phyloP scores from a whole-genome alignment of 2,113 vertebrate genomes.

The Rhadina sibilatrix region DNA sequence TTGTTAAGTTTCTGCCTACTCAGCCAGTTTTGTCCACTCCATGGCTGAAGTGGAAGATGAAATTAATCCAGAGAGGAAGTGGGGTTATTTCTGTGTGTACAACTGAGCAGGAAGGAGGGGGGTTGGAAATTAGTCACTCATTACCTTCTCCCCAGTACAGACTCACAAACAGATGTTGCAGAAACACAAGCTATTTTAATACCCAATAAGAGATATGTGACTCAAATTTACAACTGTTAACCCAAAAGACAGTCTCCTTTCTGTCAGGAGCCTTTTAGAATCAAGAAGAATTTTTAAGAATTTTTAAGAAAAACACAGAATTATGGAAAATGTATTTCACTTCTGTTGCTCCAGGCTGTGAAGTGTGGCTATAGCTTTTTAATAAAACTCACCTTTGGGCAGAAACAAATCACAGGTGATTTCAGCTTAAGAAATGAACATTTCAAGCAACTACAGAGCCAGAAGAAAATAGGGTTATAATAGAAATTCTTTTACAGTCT shows the following conservation, averaged over 20 bases:
- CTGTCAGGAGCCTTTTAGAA: background rate
- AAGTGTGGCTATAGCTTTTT: background rate
- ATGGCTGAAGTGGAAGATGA: background rate
- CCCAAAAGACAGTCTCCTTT: background rate
- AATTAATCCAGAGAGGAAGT: background rate
- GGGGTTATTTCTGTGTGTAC: background rate
- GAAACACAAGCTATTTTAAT: background rate
- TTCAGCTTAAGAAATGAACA: background rate
- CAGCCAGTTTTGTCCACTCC: background rate
- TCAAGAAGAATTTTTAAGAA: too few relatives aligned
- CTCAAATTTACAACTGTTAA: background rate
- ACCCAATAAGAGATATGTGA: accelerated
- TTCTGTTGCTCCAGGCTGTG: background rate
- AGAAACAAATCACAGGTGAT: background rate
- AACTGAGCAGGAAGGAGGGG: background rate
- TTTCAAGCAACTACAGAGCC: background rate
- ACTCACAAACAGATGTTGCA: background rate
- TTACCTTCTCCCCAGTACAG: background rate
- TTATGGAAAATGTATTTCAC: background rate
- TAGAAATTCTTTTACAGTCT: background rate
- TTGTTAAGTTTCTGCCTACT: background rate
- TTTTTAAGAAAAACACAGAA: background rate
- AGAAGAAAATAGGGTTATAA: constrained; percentile 19
- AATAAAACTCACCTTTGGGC: background rate
- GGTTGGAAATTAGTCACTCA: background rate